A percentile compares a stretch with the other conserved stretches of the same genome.
phyloP scores from a whole-genome alignment of 2,888 invertebrate genomes.

The Leptinotarsa haldemani region DNA sequence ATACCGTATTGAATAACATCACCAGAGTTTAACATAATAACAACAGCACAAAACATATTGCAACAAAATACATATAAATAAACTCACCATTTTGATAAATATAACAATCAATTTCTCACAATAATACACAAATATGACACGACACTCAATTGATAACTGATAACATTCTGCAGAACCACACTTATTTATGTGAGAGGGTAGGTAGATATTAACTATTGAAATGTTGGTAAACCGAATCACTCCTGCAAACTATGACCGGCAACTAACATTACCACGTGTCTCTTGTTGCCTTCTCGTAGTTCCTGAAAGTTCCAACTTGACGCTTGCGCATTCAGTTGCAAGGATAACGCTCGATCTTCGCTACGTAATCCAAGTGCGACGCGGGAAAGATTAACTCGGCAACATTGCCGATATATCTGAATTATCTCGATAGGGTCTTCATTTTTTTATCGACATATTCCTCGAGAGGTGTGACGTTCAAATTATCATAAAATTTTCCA shows the following conservation, averaged over 20 bases:
- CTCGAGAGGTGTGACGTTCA: too few species aligned
- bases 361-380: constrained; percentile 24
- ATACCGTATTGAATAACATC: background rate
- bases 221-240: background rate
- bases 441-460: background rate
- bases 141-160: background rate
- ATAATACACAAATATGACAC: background rate
- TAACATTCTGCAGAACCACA: background rate
- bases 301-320: constrained; percentile 47
- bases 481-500: too few species aligned
- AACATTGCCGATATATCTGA: background rate
- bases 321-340: constrained; percentile 39
- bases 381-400: constrained; percentile 23
- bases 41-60: background rate
- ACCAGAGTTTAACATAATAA: too few species aligned
- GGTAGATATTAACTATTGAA: too few species aligned
- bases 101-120: background rate
- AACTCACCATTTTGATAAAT: constrained; percentile 2
- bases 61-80: background rate
- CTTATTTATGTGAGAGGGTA: too few species aligned
- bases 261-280: constrained; percentile 54
- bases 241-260: constrained; percentile 36
- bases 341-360: constrained; percentile 33
- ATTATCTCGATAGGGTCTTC: background rate
- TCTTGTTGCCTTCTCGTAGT: constrained; percentile 35